These are phyloP conservation scores for Scaptomyza flava DNA, from an alignment of 2,888 invertebrate species.

Conservation along the genomic window DNA sequence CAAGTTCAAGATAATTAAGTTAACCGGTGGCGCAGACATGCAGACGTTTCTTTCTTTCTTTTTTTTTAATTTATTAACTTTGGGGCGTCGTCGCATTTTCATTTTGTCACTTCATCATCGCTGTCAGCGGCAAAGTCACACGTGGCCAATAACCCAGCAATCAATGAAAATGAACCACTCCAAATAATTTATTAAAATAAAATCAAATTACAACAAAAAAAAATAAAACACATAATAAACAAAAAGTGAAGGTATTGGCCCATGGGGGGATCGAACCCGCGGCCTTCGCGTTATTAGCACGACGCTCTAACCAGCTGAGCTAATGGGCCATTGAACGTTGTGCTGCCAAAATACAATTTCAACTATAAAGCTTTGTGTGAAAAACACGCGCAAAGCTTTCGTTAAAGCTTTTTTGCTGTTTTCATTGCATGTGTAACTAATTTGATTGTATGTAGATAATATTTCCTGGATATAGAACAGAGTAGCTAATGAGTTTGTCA, in stretches of 20 bases:
- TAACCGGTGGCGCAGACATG: conserved; percentile 43
- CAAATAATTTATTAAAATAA: conserved; percentile 48
- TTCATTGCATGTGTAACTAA: conserved; percentile 15
- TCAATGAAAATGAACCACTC: conserved; percentile 43
- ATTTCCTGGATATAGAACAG: conserved; percentile 6
- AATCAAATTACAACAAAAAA: conserved; percentile 24
- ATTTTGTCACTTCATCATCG: conserved; percentile 72
- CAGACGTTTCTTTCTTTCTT: conserved; percentile 9
- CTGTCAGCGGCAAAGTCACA: conserved; percentile 67
- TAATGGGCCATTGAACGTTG: conserved; percentile 81
- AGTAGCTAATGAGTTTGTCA: conserved; percentile 10
- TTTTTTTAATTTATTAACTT: conserved; percentile 61
- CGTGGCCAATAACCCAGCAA: conserved; percentile 58
- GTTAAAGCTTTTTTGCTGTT: conserved; percentile 19
- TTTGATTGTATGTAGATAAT: conserved; percentile 3
- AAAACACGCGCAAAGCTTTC: conserved; percentile 29
- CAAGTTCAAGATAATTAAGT: conserved; percentile 50
- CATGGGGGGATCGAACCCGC: conserved; percentile 85
- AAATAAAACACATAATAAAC: conserved; percentile 10
- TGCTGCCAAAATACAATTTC: conserved; percentile 23
- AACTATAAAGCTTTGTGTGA: conserved; percentile 5
- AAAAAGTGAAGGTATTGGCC: conserved; percentile 64
- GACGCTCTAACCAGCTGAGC: conserved; percentile 85
- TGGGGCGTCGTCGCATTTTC: conserved; percentile 34
- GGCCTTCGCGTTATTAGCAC: conserved; percentile 85